Evolutionary conservation across 2,797 vertebrate species (phyloP).

Genomic region (Ciconia nigra): DNA sequence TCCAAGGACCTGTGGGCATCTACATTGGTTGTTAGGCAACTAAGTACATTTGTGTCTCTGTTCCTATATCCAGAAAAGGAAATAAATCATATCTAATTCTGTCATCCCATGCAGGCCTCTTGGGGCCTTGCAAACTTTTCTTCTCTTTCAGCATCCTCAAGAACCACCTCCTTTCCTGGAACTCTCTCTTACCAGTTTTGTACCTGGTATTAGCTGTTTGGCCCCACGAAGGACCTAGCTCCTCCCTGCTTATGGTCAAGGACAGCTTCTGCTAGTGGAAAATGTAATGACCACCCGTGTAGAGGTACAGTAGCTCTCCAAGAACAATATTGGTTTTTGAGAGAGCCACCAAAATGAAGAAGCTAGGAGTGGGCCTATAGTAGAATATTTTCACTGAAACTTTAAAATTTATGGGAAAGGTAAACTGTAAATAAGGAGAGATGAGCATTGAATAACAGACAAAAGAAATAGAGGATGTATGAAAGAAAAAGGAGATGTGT

Average conservation of each 20-base stretch:
- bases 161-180: not conserved
- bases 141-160: not conserved
- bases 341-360: not conserved
- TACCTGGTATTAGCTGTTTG: not conserved
- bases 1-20: not conserved
- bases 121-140: not conserved
- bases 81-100: not conserved
- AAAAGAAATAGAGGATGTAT: not conserved
- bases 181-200: not conserved
- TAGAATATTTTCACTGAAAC: not conserved
- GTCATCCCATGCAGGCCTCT: not conserved
- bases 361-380: not conserved
- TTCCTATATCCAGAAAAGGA: not conserved
- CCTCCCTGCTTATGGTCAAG: not conserved
- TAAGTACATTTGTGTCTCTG: not conserved
- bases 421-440: not conserved
- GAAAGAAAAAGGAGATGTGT: not conserved
- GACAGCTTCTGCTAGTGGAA: not conserved
- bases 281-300: not conserved
- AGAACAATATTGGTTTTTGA: not conserved
- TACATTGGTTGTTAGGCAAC: not conserved
- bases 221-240: not conserved
- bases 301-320: not conserved
- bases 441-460: not conserved
- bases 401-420: not conserved